Conservation (phyloP, 2,888 invertebrate genomes). For the Apodemia zela region DNA sequence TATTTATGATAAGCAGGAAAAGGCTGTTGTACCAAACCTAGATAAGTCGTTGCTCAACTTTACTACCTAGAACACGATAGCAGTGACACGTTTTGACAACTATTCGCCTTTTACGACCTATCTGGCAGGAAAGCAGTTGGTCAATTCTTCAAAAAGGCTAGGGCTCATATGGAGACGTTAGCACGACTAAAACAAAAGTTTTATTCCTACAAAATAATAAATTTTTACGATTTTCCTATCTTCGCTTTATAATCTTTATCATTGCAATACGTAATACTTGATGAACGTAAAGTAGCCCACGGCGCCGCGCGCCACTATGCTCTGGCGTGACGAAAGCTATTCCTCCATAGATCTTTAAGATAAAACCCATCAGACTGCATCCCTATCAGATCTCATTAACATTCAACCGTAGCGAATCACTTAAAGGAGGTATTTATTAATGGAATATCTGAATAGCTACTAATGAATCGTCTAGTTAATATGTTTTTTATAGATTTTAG, state of each 20-base stretch:
- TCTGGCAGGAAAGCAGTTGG: too few species aligned
- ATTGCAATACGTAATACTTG: neutral
- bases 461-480: slow-evolving; percentile 47
- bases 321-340: slow-evolving; percentile 8
- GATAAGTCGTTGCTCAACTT: too few species aligned
- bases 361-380: slow-evolving; percentile 8
- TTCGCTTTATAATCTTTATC: neutral
- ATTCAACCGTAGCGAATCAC: slow-evolving; percentile 30
- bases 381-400: slow-evolving; percentile 29
- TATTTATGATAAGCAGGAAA: too few species aligned
- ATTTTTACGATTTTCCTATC: neutral
- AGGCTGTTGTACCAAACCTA: too few species aligned
- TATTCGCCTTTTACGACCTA: too few species aligned
- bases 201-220: too few species aligned
- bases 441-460: slow-evolving; percentile 44
- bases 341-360: neutral
- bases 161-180: too few species aligned
- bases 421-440: slow-evolving; percentile 31
- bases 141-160: too few species aligned
- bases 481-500: slow-evolving; percentile 34
- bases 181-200: too few species aligned
- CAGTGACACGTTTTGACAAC: too few species aligned
- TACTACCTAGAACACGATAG: too few species aligned
- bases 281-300: slow-evolving; percentile 8
- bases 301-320: slow-evolving; percentile 2